Evolutionary conservation across 2,113 vertebrate species (phyloP).

Genomic region (Ageneiosus marmoratus): DNA sequence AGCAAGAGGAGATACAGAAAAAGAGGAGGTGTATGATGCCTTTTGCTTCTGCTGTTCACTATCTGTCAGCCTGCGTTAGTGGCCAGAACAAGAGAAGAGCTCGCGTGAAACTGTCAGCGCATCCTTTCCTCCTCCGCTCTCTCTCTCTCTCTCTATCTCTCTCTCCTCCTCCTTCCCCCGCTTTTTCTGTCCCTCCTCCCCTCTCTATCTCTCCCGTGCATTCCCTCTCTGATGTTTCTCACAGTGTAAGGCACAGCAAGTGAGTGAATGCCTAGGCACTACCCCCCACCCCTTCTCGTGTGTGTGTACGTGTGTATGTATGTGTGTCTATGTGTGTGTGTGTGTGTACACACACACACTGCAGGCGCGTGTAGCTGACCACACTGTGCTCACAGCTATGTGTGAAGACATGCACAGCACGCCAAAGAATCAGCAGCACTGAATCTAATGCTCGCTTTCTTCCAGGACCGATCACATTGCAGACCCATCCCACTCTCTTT

Average conservation of each 20-base stretch:
- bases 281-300: constrained; percentile 42
- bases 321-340: constrained; percentile 22
- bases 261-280: constrained; percentile 48
- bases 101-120: constrained; percentile 59
- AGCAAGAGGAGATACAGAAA: constrained; percentile 10
- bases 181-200: constrained; percentile 6
- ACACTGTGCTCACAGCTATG: constrained; percentile 53
- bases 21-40: constrained; percentile 14
- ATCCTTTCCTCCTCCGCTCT: constrained; percentile 55
- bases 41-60: constrained; percentile 53
- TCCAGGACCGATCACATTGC: constrained; percentile 51
- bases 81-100: constrained; percentile 50
- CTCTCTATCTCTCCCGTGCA: constrained; percentile 24
- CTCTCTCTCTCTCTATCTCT: constrained; percentile 35
- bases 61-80: constrained; percentile 61
- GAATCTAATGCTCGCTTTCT: constrained; percentile 49
- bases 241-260: constrained; percentile 44
- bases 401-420: constrained; percentile 52
- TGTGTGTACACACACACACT: constrained; percentile 44
- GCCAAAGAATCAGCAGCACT: constrained; percentile 50
- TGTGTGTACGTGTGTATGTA: constrained; percentile 38
- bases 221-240: constrained; percentile 49
- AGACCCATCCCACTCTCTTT: constrained; percentile 46
- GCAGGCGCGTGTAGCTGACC: constrained; percentile 56
- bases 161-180: constrained; percentile 39